Conservation (phyloP, 2,113 vertebrate genomes). For the Poeciliopsis occidentalis region DNA sequence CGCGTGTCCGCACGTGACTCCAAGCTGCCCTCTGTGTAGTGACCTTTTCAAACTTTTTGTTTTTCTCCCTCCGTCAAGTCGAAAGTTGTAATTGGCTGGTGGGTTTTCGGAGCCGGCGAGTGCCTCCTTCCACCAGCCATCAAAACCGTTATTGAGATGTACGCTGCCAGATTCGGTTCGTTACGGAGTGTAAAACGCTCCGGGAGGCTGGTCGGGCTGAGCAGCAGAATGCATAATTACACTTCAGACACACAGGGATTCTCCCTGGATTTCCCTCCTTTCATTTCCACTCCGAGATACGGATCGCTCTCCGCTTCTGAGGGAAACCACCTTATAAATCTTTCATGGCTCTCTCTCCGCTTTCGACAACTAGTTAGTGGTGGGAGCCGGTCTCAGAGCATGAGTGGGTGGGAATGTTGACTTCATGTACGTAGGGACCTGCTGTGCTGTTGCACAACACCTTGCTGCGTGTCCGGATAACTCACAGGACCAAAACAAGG, state of each 20-base stretch:
- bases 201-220: conserved; percentile 57
- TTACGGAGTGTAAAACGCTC: conserved; percentile 44
- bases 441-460: conserved; percentile 46
- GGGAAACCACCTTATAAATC: conserved; percentile 62
- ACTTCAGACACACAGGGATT: conserved; percentile 56
- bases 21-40: conserved; percentile 19
- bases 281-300: conserved; percentile 25
- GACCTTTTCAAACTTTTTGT: conserved; percentile 28
- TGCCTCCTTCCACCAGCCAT: conserved; percentile 43
- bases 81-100: conserved; percentile 40
- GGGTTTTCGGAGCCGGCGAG: conserved; percentile 21
- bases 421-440: conserved; percentile 51
- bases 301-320: conserved; percentile 51
- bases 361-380: conserved; percentile 35
- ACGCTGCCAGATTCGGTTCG: conserved; percentile 30
- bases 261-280: conserved; percentile 54
- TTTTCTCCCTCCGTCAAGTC: background rate
- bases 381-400: conserved; percentile 45
- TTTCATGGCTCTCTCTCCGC: conserved; percentile 56
- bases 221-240: conserved; percentile 62
- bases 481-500: conserved; percentile 31
- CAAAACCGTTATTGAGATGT: conserved; percentile 39
- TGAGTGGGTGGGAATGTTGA: conserved; percentile 53
- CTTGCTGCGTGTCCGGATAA: conserved; percentile 40
- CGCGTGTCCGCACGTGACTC: conserved; percentile 40